Evolutionary conservation across 2,113 vertebrate genomes (phyloP), one percentile per base, ranked within the genome.

Genomic region (Platichthys stellatus): DNA sequence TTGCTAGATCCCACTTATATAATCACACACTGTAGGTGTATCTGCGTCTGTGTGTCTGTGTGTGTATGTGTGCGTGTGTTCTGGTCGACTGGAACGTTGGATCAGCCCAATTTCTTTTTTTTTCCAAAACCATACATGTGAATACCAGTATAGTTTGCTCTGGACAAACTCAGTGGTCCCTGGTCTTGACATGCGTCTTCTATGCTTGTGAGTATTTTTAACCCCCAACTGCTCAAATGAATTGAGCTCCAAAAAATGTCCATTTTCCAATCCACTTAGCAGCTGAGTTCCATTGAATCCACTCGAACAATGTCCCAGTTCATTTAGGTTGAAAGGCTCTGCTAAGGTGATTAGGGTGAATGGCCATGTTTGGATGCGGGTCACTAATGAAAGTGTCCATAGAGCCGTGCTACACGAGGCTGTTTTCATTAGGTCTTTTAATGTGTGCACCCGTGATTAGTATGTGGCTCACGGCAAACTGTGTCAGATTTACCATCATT

Each of bases 251-350:
- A 60, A 61, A 72, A 72, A 86, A 80, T 73, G 31, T 43, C 72
- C 62, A 35, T 31, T 72, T 77, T 83, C 69, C 51, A 83, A 13
- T 64, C 47, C 53, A 35, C 58, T 67, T 74, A 28, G 49, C 64
- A 0, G n/a, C 69, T 40, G 70, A 23, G 78, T 83, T 75, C 65
- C 76, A 38, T 61, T 40, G 28, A 77, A 73, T 81, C 60, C 18
- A 64, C 63, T 82, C 40, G 47, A 70, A 89, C 84, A 91, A 87
- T 81, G 85, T 78, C 66, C 21, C 21, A 9, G 56, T 90, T 91
- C 65, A 35, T 45, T 73, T 23, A 18, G 58, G 21, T 74, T 81
- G 31, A 31, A 31, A 31, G 31, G 72, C 82, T 85, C 73, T 45
- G 76, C 74, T 74, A 40, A 63, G 49, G 74, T 61, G 61, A 83